Evolutionary conservation across 2,797 vertebrate genomes (phyloP).

Genomic region (Sebastiscus tertius): DNA sequence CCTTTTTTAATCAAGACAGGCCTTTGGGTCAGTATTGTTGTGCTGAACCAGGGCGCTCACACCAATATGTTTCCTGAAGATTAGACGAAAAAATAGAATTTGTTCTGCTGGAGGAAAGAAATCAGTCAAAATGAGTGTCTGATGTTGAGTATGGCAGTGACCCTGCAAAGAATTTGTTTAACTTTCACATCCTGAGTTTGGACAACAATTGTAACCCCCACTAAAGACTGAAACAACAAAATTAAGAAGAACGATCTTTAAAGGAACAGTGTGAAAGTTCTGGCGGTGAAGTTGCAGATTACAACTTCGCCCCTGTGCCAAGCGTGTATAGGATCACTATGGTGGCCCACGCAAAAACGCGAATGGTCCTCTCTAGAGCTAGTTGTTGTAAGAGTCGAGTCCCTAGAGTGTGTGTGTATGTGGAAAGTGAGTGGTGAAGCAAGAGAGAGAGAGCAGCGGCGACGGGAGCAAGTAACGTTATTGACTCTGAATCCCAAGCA

Average conservation of each 20-base stretch:
- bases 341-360: too few species aligned
- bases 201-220: not conserved
- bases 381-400: too few species aligned
- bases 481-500: too few species aligned
- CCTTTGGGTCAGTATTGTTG: slow-evolving; percentile 74
- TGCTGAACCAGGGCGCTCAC: slow-evolving; percentile 72
- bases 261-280: too few species aligned
- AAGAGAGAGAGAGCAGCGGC: too few species aligned
- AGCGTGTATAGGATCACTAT: too few species aligned
- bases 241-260: not conserved
- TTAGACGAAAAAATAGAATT: slow-evolving; percentile 65
- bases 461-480: too few species aligned
- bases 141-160: not conserved
- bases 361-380: too few species aligned
- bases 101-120: slow-evolving; percentile 35
- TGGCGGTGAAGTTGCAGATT: too few species aligned
- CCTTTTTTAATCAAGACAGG: slow-evolving; percentile 74
- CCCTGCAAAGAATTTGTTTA: not conserved
- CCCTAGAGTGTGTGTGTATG: too few species aligned
- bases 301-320: too few species aligned
- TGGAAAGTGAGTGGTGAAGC: too few species aligned
- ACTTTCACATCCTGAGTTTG: slow-evolving; percentile 14
- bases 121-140: slow-evolving; percentile 44
- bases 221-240: not conserved
- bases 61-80: slow-evolving; percentile 83